Evolutionary conservation across 1,140 invertebrate species (phyloP), one percentile per base, ranked within the genome.

Genomic region (Caenorhabditis tropicalis): DNA sequence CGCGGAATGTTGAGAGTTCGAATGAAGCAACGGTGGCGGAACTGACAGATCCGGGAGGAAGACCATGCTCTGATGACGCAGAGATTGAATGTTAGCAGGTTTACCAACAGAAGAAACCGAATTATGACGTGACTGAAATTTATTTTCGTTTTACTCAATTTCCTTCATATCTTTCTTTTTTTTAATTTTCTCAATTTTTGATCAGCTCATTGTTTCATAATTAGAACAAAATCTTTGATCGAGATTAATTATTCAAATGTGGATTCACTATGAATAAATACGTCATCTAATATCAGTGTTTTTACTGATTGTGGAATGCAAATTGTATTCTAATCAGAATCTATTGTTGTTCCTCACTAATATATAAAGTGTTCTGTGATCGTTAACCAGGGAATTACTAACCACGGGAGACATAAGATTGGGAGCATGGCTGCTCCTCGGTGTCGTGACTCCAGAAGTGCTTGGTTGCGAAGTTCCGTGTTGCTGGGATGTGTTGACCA

Each of bases 1-100:
- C 9, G 60, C n/a, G n/a, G n/a, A n/a, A n/a, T n/a, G n/a, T n/a
- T n/a, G n/a, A n/a, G n/a, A n/a, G n/a, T 43, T 43, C 5, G 39
- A n/a, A n/a, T 33, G 36, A 19, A 74, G 43, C 29, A 29, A n/a
- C 24, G 65, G 65, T 19, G 65, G 65, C 9, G 65, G 65, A 46
- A 74, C 43, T 4, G 65, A 43, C 2, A 46, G n/a, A 31, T 74
- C 65, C 15, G 36, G 36, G 21, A n/a, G 65, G n/a, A 74, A 74
- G 29, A 43, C 24, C 10, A 74, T 29, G 33, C 65, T 74, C 3
- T 74, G 65, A 43, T 74, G 65, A 27, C 65, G 65, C 16, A 27
- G n/a, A 10, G 65, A 24, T 74, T 74, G 65, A 74, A 74, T 74
- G n/a, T 15, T 74, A 6, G 65, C 65, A 74, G 65, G 65, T 24